Conservation (phyloP, 1,140 invertebrate species). For the Drosophila varians region DNA sequence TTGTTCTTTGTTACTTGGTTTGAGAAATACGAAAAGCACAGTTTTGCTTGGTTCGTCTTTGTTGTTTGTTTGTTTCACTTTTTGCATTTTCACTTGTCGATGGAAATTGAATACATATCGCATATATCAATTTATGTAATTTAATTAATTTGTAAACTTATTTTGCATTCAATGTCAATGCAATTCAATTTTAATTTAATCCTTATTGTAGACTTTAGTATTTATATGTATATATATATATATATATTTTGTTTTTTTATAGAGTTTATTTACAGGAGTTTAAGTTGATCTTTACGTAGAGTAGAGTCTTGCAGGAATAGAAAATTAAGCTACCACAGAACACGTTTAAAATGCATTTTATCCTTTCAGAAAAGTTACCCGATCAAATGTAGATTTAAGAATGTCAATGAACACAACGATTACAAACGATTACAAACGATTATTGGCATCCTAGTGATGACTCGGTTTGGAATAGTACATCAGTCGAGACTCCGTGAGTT, state of each 20-base stretch:
- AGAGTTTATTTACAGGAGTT: conserved; percentile 68
- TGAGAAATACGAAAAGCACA: conserved; percentile 60
- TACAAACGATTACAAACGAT: not conserved
- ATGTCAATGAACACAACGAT: not conserved
- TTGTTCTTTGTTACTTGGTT: conserved; percentile 53
- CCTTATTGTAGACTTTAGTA: conserved; percentile 53
- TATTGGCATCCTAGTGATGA: conserved; percentile 5
- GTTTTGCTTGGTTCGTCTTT: conserved; percentile 37
- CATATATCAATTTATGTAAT: conserved; percentile 66
- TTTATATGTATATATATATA: conserved; percentile 15
- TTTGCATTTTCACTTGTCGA: conserved; percentile 56
- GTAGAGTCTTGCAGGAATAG: conserved; percentile 33
- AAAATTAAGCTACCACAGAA: conserved; percentile 30
- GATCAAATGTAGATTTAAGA: conserved; percentile 2
- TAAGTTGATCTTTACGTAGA: conserved; percentile 32
- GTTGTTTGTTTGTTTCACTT: conserved; percentile 41
- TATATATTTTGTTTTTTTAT: conserved; percentile 58
- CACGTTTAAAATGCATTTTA: conserved; percentile 16
- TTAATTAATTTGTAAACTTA: conserved; percentile 58
- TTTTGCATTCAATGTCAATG: conserved; percentile 45
- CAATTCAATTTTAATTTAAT: conserved; percentile 62
- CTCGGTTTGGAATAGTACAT: conserved; percentile 26
- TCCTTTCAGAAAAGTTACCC: not conserved
- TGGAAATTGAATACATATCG: conserved; percentile 62
- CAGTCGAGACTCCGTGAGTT: conserved; percentile 45